These are phyloP conservation scores for Ophion ventricosus DNA, from an alignment of 2,888 invertebrate genomes.

Conservation along the genomic window DNA sequence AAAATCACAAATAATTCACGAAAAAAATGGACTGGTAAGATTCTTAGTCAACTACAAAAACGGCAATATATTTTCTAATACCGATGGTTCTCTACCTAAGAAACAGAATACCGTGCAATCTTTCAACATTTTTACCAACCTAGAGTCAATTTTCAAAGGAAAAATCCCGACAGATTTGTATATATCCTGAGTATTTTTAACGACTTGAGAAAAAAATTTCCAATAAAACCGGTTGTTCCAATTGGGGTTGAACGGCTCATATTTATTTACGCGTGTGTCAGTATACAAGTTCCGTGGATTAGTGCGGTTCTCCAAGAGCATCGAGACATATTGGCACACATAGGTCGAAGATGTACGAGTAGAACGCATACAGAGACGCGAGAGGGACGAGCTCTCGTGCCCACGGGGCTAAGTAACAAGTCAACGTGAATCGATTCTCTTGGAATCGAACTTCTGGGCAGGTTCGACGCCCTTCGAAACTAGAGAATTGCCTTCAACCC, in stretches of 20 bases:
- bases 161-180: background rate
- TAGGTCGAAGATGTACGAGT: background rate
- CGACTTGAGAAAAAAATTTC: background rate
- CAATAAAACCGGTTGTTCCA: background rate
- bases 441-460: conserved; percentile 79
- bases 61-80: background rate
- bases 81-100: background rate
- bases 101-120: too few relatives aligned
- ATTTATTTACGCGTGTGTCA: background rate
- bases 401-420: conserved; percentile 62
- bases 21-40: background rate
- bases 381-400: conserved; percentile 29
- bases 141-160: background rate
- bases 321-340: background rate
- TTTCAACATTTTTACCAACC: background rate
- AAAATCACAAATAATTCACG: background rate
- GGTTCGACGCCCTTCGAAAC: conserved; percentile 68
- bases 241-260: background rate
- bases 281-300: background rate
- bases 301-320: background rate
- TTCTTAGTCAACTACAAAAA: background rate
- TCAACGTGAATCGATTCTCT: conserved; percentile 80
- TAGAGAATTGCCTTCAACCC: conserved; percentile 63
- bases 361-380: background rate
- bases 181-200: background rate